phyloP scores from a whole-genome alignment of 2,888 invertebrate genomes.

The Achlya flavicornis region DNA sequence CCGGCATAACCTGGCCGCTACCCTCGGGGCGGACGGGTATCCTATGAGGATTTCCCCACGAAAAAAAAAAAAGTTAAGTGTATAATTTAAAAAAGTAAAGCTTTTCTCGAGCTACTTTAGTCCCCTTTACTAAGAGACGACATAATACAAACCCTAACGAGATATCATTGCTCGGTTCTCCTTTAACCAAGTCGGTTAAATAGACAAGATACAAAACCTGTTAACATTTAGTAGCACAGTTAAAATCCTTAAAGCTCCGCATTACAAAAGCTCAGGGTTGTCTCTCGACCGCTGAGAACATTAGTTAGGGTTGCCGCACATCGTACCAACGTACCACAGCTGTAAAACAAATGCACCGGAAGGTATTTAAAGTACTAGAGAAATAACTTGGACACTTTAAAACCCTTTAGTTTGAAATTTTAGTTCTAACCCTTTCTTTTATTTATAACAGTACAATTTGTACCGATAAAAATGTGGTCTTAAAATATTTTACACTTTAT shows the following conservation, averaged over 20 bases:
- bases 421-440: background rate
- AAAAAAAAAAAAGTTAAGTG: too few species aligned
- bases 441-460: too few species aligned
- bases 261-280: conserved; percentile 7
- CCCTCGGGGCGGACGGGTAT: too few species aligned
- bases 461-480: too few species aligned
- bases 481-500: too few species aligned
- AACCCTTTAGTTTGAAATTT: background rate
- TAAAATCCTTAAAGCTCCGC: conserved; percentile 4
- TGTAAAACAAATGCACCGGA: conserved; percentile 6
- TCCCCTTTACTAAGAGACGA: background rate
- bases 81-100: too few species aligned
- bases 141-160: background rate
- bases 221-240: background rate
- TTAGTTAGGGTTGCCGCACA: conserved; percentile 9
- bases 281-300: conserved; percentile 4
- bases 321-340: conserved; percentile 2
- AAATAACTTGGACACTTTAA: conserved; percentile 1
- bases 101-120: too few species aligned
- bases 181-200: background rate
- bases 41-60: too few species aligned
- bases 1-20: too few species aligned
- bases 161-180: background rate
- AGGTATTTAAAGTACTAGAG: background rate
- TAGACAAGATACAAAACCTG: background rate